Conservation (phyloP, 2,113 vertebrate genomes). For the Naja naja region DNA sequence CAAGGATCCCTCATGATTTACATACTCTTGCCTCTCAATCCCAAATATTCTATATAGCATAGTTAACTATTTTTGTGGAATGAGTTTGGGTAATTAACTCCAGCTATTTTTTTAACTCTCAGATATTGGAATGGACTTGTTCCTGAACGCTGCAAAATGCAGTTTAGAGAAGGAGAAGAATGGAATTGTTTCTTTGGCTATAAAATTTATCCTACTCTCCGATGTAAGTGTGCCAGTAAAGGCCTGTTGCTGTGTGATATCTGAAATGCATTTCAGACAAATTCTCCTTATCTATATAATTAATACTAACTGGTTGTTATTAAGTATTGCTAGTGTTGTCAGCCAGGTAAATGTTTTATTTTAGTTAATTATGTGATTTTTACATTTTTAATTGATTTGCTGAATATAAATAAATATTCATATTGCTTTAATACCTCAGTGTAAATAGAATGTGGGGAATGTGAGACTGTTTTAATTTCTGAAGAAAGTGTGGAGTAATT, state of each 20-base stretch:
- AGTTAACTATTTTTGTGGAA: not conserved
- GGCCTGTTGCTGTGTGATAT: not conserved
- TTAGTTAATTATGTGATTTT: not conserved
- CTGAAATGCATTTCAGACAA: not conserved
- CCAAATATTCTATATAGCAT: not conserved
- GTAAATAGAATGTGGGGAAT: not conserved
- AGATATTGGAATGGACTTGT: conserved; percentile 95
- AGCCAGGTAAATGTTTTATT: not conserved
- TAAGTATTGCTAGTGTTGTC: not conserved
- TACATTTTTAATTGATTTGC: not conserved
- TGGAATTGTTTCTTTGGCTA: conserved; percentile 99
- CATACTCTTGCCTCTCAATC: not conserved
- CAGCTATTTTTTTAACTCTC: not conserved
- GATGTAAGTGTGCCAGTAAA: conserved; percentile 76
- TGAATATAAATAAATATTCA: not conserved
- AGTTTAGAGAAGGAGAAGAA: conserved; percentile 88
- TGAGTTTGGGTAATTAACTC: not conserved
- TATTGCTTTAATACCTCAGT: not conserved
- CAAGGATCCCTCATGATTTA: not conserved
- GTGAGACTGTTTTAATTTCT: not conserved
- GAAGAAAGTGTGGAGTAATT: not conserved
- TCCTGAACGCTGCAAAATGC: conserved; percentile 84
- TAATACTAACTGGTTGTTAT: not conserved
- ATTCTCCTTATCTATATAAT: not conserved
- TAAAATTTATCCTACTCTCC: conserved; percentile 92